Conservation (phyloP, 2,797 vertebrate species). For the Anableps anableps region DNA sequence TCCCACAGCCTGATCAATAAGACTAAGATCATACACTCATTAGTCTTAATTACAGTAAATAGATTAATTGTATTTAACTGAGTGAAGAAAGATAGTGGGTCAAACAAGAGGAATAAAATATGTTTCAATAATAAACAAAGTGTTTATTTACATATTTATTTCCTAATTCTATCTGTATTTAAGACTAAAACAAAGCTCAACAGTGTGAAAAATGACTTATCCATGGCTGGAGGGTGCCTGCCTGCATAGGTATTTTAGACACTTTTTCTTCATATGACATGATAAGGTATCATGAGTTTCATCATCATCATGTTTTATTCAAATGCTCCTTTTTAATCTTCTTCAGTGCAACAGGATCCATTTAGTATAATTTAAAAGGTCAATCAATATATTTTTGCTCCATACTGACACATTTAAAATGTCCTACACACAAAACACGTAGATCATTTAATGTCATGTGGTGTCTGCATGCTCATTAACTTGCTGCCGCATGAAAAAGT, state of each 20-base stretch:
- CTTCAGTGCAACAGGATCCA: constrained; percentile 54
- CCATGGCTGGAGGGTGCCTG: not conserved
- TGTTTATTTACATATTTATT: not conserved
- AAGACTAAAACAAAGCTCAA: not conserved
- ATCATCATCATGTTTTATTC: constrained; percentile 65
- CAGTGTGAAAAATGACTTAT: not conserved
- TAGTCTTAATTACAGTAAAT: constrained; percentile 51
- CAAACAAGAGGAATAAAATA: not conserved
- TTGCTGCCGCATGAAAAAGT: not conserved
- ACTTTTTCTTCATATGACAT: constrained; percentile 43
- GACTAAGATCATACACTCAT: constrained; percentile 50
- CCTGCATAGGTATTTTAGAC: constrained; percentile 9
- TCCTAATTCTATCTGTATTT: not conserved
- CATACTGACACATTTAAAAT: constrained; percentile 37
- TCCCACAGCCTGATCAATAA: constrained; percentile 53
- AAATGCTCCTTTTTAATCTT: constrained; percentile 63
- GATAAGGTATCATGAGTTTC: constrained; percentile 42
- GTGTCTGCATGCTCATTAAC: constrained; percentile 14
- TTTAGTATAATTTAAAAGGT: constrained; percentile 62
- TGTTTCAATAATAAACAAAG: not conserved
- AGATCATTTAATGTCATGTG: constrained; percentile 20
- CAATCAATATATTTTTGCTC: constrained; percentile 65
- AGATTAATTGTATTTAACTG: constrained; percentile 29
- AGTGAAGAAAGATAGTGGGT: constrained; percentile 11
- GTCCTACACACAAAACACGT: constrained; percentile 27